Evolutionary conservation across 2,888 invertebrate genomes (phyloP).

Genomic region (Geophilus truncorum): DNA sequence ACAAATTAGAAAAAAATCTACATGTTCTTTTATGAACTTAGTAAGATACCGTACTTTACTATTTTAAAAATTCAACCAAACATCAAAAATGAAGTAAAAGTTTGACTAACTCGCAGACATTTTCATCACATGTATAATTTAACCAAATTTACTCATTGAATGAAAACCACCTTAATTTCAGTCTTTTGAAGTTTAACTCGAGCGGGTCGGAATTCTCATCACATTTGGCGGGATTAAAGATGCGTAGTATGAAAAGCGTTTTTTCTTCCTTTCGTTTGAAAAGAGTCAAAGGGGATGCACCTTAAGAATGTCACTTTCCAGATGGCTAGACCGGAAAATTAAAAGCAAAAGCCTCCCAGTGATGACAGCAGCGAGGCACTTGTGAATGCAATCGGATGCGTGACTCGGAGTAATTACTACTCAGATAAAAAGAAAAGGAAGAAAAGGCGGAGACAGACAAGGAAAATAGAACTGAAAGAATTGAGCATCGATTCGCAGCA

Average conservation of each 20-base stretch:
- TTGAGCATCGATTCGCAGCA: neutral
- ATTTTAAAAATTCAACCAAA: too few species aligned
- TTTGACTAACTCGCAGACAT: too few species aligned
- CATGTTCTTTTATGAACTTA: too few species aligned
- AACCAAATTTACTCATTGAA: too few species aligned
- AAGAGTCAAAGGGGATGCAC: neutral
- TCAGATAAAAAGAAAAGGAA: neutral
- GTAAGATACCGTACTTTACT: too few species aligned
- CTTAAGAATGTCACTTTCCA: slow-evolving; percentile 18
- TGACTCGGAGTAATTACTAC: neutral
- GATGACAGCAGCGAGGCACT: neutral
- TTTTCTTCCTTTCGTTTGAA: neutral
- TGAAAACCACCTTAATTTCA: neutral
- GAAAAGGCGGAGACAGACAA: neutral
- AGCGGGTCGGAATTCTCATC: neutral
- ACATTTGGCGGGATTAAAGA: neutral
- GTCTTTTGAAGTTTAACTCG: neutral
- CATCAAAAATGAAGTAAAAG: too few species aligned
- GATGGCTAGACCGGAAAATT: slow-evolving; percentile 14
- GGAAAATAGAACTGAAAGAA: neutral
- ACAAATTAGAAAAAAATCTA: too few species aligned
- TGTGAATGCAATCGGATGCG: slow-evolving; percentile 16
- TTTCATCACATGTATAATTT: too few species aligned
- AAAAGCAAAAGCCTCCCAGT: slow-evolving; percentile 5
- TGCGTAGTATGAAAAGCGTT: neutral